These are phyloP conservation scores for Phymanthus crucifer DNA, from an alignment of 92 coral and sea anemone genomes.

Conservation along the genomic window DNA sequence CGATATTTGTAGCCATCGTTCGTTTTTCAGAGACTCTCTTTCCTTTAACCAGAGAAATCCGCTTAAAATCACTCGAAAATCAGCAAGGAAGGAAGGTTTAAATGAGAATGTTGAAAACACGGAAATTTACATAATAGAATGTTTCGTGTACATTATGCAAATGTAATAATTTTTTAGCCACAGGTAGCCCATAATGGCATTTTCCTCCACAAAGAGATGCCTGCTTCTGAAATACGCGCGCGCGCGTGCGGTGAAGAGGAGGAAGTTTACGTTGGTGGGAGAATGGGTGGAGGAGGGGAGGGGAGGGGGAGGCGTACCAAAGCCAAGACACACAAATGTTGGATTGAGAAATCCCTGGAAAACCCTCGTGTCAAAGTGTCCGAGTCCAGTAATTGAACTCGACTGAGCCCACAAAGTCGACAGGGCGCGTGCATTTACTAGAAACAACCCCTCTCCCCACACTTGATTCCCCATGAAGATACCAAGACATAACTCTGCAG, in stretches of 20 bases:
- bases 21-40: background rate
- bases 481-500: background rate
- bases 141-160: background rate
- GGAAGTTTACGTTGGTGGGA: no score
- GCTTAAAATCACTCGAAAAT: background rate
- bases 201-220: no score
- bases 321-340: no score
- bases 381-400: no score
- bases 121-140: background rate
- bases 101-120: background rate
- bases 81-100: background rate
- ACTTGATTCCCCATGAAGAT: background rate
- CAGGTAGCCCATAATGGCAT: background rate
- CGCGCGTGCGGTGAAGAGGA: no score
- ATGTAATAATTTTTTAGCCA: background rate
- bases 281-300: no score
- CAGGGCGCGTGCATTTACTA: no score
- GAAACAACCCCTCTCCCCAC: background rate
- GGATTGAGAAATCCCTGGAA: no score
- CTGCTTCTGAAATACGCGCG: no score
- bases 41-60: background rate
- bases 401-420: no score
- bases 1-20: slow-evolving; percentile 16
- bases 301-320: no score
- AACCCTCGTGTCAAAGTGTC: no score